A percentile compares a stretch with the other conserved stretches of the same genome.
phyloP scores from a whole-genome alignment of 2,113 vertebrate species.

The Spermophilus dauricus region DNA sequence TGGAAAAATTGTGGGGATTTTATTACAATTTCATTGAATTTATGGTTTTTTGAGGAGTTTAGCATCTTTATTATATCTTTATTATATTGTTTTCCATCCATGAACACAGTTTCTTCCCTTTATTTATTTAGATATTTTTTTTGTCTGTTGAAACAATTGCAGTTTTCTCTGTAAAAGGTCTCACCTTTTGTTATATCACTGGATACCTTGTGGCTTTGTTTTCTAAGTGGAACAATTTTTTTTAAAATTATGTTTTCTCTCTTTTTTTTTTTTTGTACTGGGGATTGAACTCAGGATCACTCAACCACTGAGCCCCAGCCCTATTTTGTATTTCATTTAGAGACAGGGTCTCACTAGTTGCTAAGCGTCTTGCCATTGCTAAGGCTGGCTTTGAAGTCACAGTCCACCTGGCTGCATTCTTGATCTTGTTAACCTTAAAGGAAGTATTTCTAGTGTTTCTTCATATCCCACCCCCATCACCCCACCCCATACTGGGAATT shows the following conservation, averaged over 20 bases:
- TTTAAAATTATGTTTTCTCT: background rate
- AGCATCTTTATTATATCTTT: background rate
- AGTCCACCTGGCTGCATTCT: background rate
- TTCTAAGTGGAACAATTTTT: background rate
- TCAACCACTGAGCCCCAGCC: too few species aligned
- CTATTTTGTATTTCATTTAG: too few species aligned
- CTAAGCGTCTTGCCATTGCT: too few species aligned
- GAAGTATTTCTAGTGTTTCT: background rate
- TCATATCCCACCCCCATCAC: too few species aligned
- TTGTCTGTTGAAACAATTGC: background rate
- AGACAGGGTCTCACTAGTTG: too few species aligned
- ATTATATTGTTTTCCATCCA: background rate
- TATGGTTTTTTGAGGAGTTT: background rate
- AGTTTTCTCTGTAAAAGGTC: conserved; percentile 7
- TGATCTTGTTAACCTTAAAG: background rate
- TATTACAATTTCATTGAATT: background rate
- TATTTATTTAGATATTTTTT: background rate
- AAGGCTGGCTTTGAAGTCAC: too few species aligned
- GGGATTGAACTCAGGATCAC: too few species aligned
- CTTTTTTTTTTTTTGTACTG: background rate
- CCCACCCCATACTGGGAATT: too few species aligned
- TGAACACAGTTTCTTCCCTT: background rate
- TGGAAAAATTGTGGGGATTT: background rate
- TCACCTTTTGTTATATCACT: background rate
- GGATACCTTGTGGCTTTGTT: background rate